Percentiles rank a stretch among this genome's conserved stretches.
These are phyloP conservation scores for Pyrocoelia pectoralis DNA, from an alignment of 2,888 invertebrate species.

Conservation along the genomic window DNA sequence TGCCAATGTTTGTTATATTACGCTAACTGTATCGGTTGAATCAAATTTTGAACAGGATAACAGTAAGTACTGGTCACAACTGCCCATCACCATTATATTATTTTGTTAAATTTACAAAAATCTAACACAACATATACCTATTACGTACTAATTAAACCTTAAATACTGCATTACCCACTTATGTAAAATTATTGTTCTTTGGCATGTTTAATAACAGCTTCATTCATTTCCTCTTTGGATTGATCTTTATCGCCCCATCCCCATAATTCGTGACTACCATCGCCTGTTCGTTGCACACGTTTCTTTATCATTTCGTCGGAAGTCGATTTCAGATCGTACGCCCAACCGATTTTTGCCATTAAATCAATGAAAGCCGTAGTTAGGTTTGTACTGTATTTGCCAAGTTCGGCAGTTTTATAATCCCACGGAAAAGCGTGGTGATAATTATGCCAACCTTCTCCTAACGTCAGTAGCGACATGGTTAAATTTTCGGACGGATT, in stretches of 20 bases:
- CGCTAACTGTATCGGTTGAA: too few relatives aligned
- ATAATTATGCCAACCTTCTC: conserved; percentile 89
- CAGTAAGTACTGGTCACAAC: too few relatives aligned
- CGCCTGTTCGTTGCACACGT: conserved; percentile 77
- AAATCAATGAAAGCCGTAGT: conserved; percentile 82
- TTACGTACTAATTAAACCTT: too few relatives aligned
- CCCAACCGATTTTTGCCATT: conserved; percentile 85
- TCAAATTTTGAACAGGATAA: too few relatives aligned
- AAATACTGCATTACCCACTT: too few relatives aligned
- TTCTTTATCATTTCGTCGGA: conserved; percentile 73
- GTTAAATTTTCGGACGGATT: conserved; percentile 76
- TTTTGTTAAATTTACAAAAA: too few relatives aligned
- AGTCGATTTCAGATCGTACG: conserved; percentile 85
- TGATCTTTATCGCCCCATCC: conserved; percentile 79
- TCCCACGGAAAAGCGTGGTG: conserved; percentile 89
- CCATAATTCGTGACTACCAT: conserved; percentile 78
- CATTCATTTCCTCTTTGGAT: not conserved
- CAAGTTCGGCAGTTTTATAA: conserved; percentile 83
- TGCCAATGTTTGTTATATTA: too few relatives aligned
- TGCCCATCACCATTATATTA: too few relatives aligned
- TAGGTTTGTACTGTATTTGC: conserved; percentile 74
- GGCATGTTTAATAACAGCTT: conserved; percentile 1
- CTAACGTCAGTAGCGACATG: conserved; percentile 73
- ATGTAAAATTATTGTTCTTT: too few relatives aligned
- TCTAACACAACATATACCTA: too few relatives aligned